These are phyloP conservation scores for Heliconius sara DNA, from an alignment of 2,888 invertebrate genomes.

Conservation along the genomic window DNA sequence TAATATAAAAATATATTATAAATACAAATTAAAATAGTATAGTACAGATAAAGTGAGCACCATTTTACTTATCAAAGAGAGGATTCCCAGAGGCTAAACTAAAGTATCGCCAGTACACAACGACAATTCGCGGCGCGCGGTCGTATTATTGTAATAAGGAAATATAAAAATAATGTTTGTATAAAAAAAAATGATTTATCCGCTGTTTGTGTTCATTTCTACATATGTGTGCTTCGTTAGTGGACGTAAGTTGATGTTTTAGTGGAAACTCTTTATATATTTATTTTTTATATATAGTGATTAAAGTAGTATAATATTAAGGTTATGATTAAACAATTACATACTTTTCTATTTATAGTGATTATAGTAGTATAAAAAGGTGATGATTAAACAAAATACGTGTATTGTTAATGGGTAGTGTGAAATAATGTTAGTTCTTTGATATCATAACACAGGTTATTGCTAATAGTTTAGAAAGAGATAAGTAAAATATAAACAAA, in stretches of 20 bases:
- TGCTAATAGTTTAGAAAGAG: background rate
- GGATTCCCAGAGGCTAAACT: background rate
- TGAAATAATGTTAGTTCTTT: background rate
- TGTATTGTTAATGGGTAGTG: background rate
- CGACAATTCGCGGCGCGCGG: constrained; percentile 6
- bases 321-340: background rate
- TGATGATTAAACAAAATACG: background rate
- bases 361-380: background rate
- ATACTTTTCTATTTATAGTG: background rate
- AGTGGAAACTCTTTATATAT: constrained; percentile 25
- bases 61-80: background rate
- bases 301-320: background rate
- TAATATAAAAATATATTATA: background rate
- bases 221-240: constrained; percentile 47
- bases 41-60: background rate
- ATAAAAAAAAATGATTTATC: constrained; percentile 32
- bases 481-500: constrained; percentile 1
- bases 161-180: constrained; percentile 5
- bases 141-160: background rate
- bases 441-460: background rate
- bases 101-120: background rate
- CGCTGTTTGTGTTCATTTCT: constrained; percentile 39
- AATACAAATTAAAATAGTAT: background rate
- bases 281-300: background rate
- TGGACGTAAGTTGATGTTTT: constrained; percentile 52